These are phyloP conservation scores for Esox lucius DNA, from an alignment of 2,797 vertebrate species.

Conservation along the genomic window DNA sequence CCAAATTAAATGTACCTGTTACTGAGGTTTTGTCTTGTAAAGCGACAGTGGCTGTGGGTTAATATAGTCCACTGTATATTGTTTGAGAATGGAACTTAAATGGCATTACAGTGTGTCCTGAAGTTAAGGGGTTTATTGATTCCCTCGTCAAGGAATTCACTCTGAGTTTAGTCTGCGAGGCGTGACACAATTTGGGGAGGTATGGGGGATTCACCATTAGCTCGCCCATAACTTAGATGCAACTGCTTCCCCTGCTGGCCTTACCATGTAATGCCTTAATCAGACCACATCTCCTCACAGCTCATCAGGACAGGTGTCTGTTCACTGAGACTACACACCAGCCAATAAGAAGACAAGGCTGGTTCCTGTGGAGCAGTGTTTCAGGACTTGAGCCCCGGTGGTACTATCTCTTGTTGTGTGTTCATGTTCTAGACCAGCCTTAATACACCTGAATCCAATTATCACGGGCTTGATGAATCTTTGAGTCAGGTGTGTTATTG, in stretches of 20 bases:
- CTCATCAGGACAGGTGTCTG: background rate
- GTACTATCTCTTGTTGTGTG: background rate
- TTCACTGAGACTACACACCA: slow-evolving; percentile 7
- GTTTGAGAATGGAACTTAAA: too few relatives aligned
- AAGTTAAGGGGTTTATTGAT: too few relatives aligned
- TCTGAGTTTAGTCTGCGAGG: too few relatives aligned
- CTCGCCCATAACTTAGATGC: slow-evolving; percentile 2
- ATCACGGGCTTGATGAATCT: background rate
- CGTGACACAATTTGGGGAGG: too few relatives aligned
- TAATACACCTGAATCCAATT: background rate
- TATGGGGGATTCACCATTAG: background rate
- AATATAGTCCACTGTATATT: too few relatives aligned
- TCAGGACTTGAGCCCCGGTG: background rate
- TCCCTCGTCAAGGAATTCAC: too few relatives aligned
- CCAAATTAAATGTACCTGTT: too few relatives aligned
- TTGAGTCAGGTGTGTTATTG: background rate
- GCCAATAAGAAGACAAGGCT: slow-evolving; percentile 11
- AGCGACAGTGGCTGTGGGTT: too few relatives aligned
- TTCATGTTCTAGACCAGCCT: background rate
- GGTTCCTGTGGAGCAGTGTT: slow-evolving; percentile 1
- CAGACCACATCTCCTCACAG: slow-evolving; percentile 9
- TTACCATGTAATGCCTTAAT: slow-evolving; percentile 21
- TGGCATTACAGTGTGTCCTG: too few relatives aligned
- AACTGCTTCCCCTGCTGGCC: slow-evolving; percentile 16
- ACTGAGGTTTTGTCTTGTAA: too few relatives aligned